A percentile compares a stretch with the other conserved stretches of the same genome.
Conservation (phyloP, 2,888 invertebrate genomes). For the Amiota communis region DNA sequence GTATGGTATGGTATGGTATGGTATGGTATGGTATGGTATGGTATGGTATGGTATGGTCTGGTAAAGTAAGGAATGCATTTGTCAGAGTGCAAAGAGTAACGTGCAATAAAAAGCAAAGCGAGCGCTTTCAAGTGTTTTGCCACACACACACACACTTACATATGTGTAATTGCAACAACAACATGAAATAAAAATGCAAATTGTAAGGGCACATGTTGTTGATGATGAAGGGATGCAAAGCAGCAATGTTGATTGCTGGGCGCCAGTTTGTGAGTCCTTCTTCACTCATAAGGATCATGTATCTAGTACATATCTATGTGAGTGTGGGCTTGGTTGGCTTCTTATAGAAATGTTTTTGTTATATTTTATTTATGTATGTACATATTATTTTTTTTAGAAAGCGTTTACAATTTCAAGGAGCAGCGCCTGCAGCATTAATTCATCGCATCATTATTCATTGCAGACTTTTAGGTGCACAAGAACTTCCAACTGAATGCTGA, state of each 20-base stretch:
- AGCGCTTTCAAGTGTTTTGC: slow-evolving; percentile 49
- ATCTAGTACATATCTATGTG: no score
- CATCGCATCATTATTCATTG: slow-evolving; percentile 10
- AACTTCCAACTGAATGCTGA: neutral
- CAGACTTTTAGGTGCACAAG: slow-evolving; percentile 8
- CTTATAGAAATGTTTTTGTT: neutral
- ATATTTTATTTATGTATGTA: neutral
- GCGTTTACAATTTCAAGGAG: slow-evolving; percentile 1
- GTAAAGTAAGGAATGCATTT: slow-evolving; percentile 50
- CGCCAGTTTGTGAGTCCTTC: slow-evolving; percentile 6
- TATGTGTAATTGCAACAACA: slow-evolving; percentile 33
- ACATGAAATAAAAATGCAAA: slow-evolving; percentile 26
- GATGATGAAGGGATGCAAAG: neutral
- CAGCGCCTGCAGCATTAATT: neutral
- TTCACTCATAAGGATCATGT: neutral
- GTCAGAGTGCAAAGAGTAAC: slow-evolving; percentile 45
- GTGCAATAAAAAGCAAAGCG: slow-evolving; percentile 37
- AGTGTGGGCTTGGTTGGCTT: neutral
- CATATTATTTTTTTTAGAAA: neutral
- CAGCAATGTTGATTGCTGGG: neutral
- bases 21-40: slow-evolving; percentile 48
- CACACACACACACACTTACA: slow-evolving; percentile 32
- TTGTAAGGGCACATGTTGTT: neutral
- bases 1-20: slow-evolving; percentile 42
- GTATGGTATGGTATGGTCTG: no score